phyloP scores from a whole-genome alignment of 2,888 invertebrate genomes.

The Habroteleia sp. region DNA sequence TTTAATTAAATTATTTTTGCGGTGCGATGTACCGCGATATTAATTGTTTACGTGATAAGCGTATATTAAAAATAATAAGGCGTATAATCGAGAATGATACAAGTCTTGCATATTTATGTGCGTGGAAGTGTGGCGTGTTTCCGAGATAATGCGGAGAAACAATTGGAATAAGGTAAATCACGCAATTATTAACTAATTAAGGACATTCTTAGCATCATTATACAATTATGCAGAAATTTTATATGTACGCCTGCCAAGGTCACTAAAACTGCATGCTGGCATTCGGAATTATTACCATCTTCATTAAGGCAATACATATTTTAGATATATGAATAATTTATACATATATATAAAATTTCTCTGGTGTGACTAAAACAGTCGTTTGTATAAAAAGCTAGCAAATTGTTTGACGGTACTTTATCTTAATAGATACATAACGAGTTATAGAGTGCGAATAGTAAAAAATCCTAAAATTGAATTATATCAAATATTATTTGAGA shows the following conservation, averaged over 20 bases:
- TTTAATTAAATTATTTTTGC: slow-evolving; percentile 33
- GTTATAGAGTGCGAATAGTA: too few relatives aligned
- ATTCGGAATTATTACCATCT: slow-evolving; percentile 12
- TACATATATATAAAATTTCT: not conserved
- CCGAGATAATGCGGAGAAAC: slow-evolving; percentile 29
- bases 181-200: slow-evolving; percentile 46
- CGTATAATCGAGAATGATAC: slow-evolving; percentile 19
- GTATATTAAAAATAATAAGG: slow-evolving; percentile 42
- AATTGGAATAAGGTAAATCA: slow-evolving; percentile 49
- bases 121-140: slow-evolving; percentile 20
- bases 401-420: too few relatives aligned
- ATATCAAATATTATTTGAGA: too few relatives aligned
- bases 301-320: slow-evolving; percentile 5
- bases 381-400: too few relatives aligned
- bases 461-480: too few relatives aligned
- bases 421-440: too few relatives aligned
- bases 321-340: slow-evolving; percentile 16
- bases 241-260: slow-evolving; percentile 19
- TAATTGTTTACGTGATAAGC: slow-evolving; percentile 17
- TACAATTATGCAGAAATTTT: slow-evolving; percentile 36
- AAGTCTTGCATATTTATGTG: slow-evolving; percentile 5
- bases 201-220: slow-evolving; percentile 39
- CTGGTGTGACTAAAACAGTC: too few relatives aligned
- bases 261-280: slow-evolving; percentile 15
- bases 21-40: slow-evolving; percentile 4